Conservation (phyloP, 2,113 vertebrate genomes). For the Edolisoma coerulescens region DNA sequence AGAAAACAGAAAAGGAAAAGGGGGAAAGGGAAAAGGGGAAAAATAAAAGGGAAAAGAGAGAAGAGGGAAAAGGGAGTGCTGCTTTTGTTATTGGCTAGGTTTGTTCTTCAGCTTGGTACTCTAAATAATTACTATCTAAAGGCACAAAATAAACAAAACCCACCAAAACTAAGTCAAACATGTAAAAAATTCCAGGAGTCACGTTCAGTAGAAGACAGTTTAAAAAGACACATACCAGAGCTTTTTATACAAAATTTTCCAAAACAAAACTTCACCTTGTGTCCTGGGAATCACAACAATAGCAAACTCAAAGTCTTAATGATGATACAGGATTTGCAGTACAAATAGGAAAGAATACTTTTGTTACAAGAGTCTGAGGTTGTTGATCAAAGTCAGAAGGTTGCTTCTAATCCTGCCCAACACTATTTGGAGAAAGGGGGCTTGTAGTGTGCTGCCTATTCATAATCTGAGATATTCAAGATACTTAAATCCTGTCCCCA, state of each 20-base stretch:
- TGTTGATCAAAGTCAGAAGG: not conserved
- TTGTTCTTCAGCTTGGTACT: not conserved
- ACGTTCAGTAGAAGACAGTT: not conserved
- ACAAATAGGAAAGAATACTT: not conserved
- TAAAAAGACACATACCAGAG: not conserved
- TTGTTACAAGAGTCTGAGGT: not conserved
- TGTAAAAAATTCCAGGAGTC: rapidly evolving
- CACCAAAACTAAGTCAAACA: not conserved
- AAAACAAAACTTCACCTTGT: not conserved
- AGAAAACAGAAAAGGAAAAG: rapidly evolving
- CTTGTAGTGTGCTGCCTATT: not conserved
- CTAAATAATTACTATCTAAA: not conserved
- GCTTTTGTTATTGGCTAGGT: not conserved
- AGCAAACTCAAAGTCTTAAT: not conserved
- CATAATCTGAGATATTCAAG: not conserved
- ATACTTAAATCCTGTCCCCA: not conserved
- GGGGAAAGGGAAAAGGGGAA: too few species aligned
- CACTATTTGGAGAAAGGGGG: not conserved
- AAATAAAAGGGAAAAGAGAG: not conserved
- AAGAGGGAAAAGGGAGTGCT: not conserved
- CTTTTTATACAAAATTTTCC: not conserved
- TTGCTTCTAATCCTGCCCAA: not conserved
- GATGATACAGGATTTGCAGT: not conserved
- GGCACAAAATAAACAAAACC: not conserved
- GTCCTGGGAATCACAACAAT: not conserved